A percentile compares a stretch with the other conserved stretches of the same genome.
Conservation (phyloP, 1,140 invertebrate species). For the Scaptomyza montana region DNA sequence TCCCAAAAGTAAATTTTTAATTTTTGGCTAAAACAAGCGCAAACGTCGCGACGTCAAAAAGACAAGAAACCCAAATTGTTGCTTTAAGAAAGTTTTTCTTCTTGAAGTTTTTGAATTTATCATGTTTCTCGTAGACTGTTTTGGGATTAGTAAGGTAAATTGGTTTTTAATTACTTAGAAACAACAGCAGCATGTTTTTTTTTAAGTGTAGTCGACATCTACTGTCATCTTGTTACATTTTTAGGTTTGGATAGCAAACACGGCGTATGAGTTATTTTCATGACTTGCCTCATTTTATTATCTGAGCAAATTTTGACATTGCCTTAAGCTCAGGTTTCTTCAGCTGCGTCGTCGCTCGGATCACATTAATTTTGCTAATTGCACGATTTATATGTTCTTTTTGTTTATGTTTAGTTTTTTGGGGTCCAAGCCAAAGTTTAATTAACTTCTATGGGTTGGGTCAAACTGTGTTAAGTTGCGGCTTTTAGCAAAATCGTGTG, state of each 20-base stretch:
- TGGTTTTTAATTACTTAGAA: too few species aligned
- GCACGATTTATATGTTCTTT: conserved; percentile 27
- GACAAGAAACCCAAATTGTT: too few species aligned
- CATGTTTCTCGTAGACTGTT: too few species aligned
- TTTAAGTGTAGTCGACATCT: conserved; percentile 19
- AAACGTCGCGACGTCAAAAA: too few species aligned
- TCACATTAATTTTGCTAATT: conserved; percentile 39
- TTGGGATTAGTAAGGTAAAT: too few species aligned
- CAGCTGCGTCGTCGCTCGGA: not conserved
- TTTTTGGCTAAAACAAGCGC: too few species aligned
- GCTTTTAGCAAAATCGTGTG: conserved; percentile 4
- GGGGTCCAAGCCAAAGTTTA: conserved; percentile 16
- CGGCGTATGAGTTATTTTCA: conserved; percentile 48
- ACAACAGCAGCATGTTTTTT: not conserved
- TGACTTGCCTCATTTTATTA: conserved; percentile 35
- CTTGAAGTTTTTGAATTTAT: too few species aligned
- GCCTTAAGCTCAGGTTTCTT: conserved; percentile 10
- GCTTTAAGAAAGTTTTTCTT: too few species aligned
- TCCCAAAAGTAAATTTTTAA: not conserved
- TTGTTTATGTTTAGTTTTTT: not conserved
- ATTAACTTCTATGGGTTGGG: conserved; percentile 5
- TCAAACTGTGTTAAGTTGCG: not conserved
- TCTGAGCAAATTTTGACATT: not conserved
- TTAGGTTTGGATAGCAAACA: conserved; percentile 28
- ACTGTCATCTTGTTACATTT: conserved; percentile 36